Evolutionary conservation across 2,797 vertebrate species (phyloP), one percentile per base, ranked within the genome.

Genomic region (Triplophysa bombifrons): DNA sequence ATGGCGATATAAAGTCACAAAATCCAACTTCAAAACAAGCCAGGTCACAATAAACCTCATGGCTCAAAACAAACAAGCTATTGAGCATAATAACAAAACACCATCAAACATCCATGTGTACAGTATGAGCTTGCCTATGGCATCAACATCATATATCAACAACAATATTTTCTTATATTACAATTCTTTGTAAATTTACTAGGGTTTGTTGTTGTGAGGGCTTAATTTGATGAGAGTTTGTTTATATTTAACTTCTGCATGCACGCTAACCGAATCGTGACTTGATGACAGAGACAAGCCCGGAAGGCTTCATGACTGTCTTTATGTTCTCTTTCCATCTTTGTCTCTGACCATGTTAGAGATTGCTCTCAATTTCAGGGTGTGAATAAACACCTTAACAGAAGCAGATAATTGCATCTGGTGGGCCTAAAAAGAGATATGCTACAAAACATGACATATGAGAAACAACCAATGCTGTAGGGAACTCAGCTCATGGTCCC

Each of bases 321-420:
- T n/a, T 71, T 65, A 55, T 50, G 38, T 27, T 53, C 27, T 60
- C 25, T 34, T 46, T 77, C n/a, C 51, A 30, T 70, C 55, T 70
- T 68, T 25, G 19, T 69, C 50, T 56, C 20, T 41, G 3, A 12
- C 20, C 12, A 53, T 30, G 55, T 46, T 22, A 6, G 20, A 46
- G 25, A 74, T 50, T 30, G 19, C 19, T 64, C 13, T 25, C 22
- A n/a, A 68, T 20, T 76, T 30, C 38, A 27, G 17, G 0, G 20
- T 25, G 50, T 46, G 38, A 65, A 51, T 2, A 51, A 38, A 34
- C 46, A 66, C 6, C 20, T 66, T 25, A 41, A 55, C 51, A 27
- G 38, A 68, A 30, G 66, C 12, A 27, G 66, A n/a, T 50, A 25
- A 50, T 50, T 50, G 20, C 5, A 13, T 4, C 44, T 46, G 11